Evolutionary conservation across 2,888 invertebrate species (phyloP).

Genomic region (Diploptera punctata): DNA sequence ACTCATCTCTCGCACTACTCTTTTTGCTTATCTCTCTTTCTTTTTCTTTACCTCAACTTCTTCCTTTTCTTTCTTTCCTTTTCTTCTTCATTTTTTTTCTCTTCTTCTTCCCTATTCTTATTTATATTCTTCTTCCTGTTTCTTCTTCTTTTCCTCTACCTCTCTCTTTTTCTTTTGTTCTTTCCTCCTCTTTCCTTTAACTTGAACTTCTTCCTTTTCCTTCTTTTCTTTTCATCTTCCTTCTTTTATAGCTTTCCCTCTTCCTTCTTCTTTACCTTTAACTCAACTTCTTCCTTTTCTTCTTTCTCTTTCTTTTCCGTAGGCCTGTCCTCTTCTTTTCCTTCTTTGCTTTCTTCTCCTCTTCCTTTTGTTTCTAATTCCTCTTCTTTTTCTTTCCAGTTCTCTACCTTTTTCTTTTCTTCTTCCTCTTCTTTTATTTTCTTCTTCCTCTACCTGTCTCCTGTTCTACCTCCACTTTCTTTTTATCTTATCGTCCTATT

Average conservation of each 20-base stretch:
- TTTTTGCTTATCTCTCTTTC: too few relatives aligned
- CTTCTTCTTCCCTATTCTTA: too few relatives aligned
- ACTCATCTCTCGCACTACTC: too few relatives aligned
- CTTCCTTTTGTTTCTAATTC: too few relatives aligned
- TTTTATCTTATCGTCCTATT: too few relatives aligned
- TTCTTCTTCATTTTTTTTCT: too few relatives aligned
- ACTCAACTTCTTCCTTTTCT: too few relatives aligned
- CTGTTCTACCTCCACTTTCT: too few relatives aligned
- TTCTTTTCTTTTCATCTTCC: neutral
- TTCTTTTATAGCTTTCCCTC: neutral
- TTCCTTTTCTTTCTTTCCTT: too few relatives aligned
- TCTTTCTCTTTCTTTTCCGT: conserved; percentile 10
- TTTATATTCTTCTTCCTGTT: conserved; percentile 29
- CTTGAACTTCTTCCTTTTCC: neutral
- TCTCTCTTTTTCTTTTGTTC: conserved; percentile 27
- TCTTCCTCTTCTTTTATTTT: too few relatives aligned
- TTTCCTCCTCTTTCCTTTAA: neutral
- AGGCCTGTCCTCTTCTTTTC: neutral
- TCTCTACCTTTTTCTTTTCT: too few relatives aligned
- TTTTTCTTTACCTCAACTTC: conserved; percentile 39
- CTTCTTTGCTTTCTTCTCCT: neutral
- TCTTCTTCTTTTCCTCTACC: conserved; percentile 31
- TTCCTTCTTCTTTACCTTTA: neutral
- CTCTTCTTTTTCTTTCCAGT: conserved; percentile 18
- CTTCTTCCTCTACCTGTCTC: too few relatives aligned